Evolutionary conservation across 2,888 invertebrate species (phyloP).

Genomic region (Drosophila setosimentum): DNA sequence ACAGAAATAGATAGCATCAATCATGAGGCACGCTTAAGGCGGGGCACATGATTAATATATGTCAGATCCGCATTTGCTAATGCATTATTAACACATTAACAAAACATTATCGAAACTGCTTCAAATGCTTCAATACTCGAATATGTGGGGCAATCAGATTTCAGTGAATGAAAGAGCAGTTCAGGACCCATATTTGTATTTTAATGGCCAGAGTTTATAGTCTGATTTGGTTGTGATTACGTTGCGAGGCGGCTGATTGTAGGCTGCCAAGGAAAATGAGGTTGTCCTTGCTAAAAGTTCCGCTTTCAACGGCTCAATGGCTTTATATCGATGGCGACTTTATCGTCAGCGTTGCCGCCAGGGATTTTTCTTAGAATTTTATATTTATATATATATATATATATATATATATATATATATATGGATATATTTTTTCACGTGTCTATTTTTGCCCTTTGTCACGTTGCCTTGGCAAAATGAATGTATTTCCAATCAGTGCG

Average conservation of each 20-base stretch:
- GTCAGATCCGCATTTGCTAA: conserved; percentile 47
- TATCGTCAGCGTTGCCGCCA: conserved; percentile 28
- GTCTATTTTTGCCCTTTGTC: conserved; percentile 32
- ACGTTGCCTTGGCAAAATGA: conserved; percentile 55
- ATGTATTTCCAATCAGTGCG: conserved; percentile 65
- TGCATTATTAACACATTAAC: conserved; percentile 70
- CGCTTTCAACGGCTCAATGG: conserved; percentile 24
- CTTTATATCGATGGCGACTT: conserved; percentile 32
- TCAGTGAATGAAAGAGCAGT: not conserved
- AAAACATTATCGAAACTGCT: conserved; percentile 44
- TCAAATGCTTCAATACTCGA: conserved; percentile 39
- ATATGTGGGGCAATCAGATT: not conserved
- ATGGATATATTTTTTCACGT: conserved; percentile 19
- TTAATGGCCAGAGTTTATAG: conserved; percentile 32
- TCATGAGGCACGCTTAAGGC: conserved; percentile 37
- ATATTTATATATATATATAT: conserved; percentile 38
- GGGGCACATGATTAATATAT: conserved; percentile 63
- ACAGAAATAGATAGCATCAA: conserved; percentile 51
- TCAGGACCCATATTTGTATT: conserved; percentile 21
- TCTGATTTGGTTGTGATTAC: conserved; percentile 33
- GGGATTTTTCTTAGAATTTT: conserved; percentile 52
- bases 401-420: not conserved
- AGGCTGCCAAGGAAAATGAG: not conserved
- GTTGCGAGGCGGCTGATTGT: not conserved
- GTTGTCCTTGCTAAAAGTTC: conserved; percentile 3